Evolutionary conservation across 1,140 invertebrate genomes (phyloP).

Genomic region (Heliconius himera): DNA sequence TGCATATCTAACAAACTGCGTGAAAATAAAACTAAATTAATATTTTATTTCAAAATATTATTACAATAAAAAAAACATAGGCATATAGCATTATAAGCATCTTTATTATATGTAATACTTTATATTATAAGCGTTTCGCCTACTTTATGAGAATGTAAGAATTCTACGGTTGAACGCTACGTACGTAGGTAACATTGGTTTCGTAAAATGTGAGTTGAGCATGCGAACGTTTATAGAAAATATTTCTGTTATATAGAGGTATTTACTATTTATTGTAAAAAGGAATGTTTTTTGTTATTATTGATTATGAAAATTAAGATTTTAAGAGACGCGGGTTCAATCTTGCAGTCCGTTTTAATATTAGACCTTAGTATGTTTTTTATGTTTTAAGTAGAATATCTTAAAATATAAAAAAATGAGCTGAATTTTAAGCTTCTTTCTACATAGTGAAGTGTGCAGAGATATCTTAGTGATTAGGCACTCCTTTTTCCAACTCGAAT

Average conservation of each 20-base stretch:
- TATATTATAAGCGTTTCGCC: constrained; percentile 2
- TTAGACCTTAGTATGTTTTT: too few species aligned
- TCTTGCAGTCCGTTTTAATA: too few species aligned
- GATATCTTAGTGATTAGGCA: too few species aligned
- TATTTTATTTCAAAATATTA: background rate
- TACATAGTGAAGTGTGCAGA: too few species aligned
- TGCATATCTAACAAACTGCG: background rate
- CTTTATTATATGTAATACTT: background rate
- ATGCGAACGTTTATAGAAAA: background rate
- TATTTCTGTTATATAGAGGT: background rate
- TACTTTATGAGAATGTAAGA: background rate
- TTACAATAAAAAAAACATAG: background rate
- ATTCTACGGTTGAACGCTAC: background rate
- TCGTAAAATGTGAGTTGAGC: background rate
- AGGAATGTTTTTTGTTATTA: too few species aligned
- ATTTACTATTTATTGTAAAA: background rate
- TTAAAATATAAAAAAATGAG: too few species aligned
- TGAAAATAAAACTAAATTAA: background rate
- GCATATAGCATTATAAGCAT: background rate
- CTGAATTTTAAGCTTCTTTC: too few species aligned
- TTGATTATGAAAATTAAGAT: too few species aligned
- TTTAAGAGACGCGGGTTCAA: too few species aligned
- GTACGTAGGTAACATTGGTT: background rate
- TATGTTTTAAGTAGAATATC: too few species aligned
- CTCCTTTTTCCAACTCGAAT: too few species aligned